Conservation (phyloP, 2,888 invertebrate genomes). For the Xanthorhoe designata region DNA sequence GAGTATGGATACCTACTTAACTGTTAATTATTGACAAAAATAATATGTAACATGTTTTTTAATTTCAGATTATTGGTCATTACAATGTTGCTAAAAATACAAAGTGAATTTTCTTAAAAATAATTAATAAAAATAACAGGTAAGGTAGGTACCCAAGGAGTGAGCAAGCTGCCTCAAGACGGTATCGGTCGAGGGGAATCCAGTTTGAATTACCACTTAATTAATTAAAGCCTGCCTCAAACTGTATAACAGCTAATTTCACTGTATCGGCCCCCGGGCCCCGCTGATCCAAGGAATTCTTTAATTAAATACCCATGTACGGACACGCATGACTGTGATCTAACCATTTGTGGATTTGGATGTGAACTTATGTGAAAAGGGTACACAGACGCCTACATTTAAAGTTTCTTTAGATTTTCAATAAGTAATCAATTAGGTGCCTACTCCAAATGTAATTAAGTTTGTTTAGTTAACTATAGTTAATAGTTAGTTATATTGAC, state of each 20-base stretch:
- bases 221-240: constrained; percentile 31
- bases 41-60: too few species aligned
- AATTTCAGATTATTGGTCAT: too few species aligned
- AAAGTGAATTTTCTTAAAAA: too few species aligned
- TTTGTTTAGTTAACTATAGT: too few species aligned
- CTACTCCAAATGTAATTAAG: not conserved
- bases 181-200: constrained; percentile 14
- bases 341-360: constrained; percentile 17
- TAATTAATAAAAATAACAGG: too few species aligned
- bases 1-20: too few species aligned
- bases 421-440: not conserved
- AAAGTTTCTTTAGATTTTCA: not conserved
- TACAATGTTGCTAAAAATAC: too few species aligned
- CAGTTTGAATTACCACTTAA: constrained; percentile 34
- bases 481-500: too few species aligned
- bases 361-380: constrained; percentile 9
- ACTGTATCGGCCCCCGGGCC: constrained; percentile 14
- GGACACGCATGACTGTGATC: not conserved
- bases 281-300: constrained; percentile 21
- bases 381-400: not conserved
- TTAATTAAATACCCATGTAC: constrained; percentile 32
- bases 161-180: not conserved
- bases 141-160: too few species aligned
- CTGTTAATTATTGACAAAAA: too few species aligned
- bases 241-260: constrained; percentile 34